Base-by-base conservation (phyloP, 2,888 invertebrate species). In the Parochlus steinenii region DNA sequence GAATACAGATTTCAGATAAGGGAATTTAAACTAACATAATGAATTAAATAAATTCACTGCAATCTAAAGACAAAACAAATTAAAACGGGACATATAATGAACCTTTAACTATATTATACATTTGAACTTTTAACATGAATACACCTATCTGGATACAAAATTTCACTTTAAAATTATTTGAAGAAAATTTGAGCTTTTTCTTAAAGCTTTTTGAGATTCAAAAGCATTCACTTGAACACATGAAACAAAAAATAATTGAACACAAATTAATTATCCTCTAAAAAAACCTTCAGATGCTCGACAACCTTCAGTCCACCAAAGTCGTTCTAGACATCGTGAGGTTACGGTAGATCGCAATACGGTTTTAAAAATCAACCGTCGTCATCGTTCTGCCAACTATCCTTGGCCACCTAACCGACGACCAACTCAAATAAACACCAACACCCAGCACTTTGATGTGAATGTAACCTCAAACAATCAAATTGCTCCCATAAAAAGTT, bases 351-450 rank as follows among this genome's bases (percentile, higher is more conserved):
- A 57, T 45, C 48, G 58, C 43, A 56, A 56, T 39, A 55, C 54
- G 7, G 58, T 58, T 39, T 42, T 58, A 39, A 54, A 54, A 45
- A 58, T 58, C 44, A 58, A 58, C 46, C 55, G 58, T 3, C 26
- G 33, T 17, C 24, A 27, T 28, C 34, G 27, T 8, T 28, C 28
- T 6, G 10, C n/a, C 6, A 14, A 20, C 14, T 34, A 22, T 22
- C 34, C 16, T 20, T 34, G 22, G 27, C 32, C 32, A 16, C 32
- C 32, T 10, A 28, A 19, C 30, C 32, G 15, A 19, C 38, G 11
- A 14, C 27, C 26, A 14, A 15, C 34, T 7, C 28, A 28, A 14
- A 28, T 34, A 20, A 34, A 34, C n/a, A 28, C 27, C 14, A 34
- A 27, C 22, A 28, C 34, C 14, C 34, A 34, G 15, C 28, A 22